A percentile compares a stretch with the other conserved stretches of the same genome.
Conservation (phyloP, 2,888 invertebrate genomes). For the Perdita meconis region DNA sequence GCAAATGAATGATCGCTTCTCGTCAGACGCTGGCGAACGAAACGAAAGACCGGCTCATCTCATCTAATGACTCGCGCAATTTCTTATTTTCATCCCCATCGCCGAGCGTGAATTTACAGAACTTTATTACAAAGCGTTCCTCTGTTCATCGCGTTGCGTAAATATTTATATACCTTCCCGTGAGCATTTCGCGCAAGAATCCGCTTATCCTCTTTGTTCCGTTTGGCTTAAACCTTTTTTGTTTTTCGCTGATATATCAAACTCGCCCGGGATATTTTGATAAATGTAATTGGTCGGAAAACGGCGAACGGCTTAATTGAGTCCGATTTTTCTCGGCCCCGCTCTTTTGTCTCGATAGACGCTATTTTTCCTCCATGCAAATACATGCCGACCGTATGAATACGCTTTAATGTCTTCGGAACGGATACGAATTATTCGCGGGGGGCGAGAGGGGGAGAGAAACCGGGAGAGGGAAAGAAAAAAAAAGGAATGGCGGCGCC, state of each 20-base stretch:
- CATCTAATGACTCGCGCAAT: constrained; percentile 11
- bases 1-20: constrained; percentile 26
- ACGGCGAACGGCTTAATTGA: constrained; percentile 12
- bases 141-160: constrained; percentile 13
- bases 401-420: constrained; percentile 49
- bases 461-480: no score
- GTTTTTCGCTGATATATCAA: neutral
- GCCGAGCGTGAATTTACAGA: constrained; percentile 4
- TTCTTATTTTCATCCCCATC: constrained; percentile 16
- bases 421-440: constrained; percentile 55
- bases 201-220: neutral
- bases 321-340: constrained; percentile 19
- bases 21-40: constrained; percentile 15
- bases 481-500: constrained; percentile 14
- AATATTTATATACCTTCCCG: constrained; percentile 14
- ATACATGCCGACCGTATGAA: constrained; percentile 35
- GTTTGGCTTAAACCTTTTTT: neutral
- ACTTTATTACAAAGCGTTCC: neutral
- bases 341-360: neutral
- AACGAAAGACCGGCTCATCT: neutral
- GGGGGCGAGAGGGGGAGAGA: neutral
- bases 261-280: neutral
- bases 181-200: neutral
- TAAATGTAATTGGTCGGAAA: neutral
- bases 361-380: constrained; percentile 41